A percentile compares a stretch with the other conserved stretches of the same genome.
These are phyloP conservation scores for Ibidorhyncha struthersii DNA, from an alignment of 2,113 vertebrate species.

Conservation along the genomic window DNA sequence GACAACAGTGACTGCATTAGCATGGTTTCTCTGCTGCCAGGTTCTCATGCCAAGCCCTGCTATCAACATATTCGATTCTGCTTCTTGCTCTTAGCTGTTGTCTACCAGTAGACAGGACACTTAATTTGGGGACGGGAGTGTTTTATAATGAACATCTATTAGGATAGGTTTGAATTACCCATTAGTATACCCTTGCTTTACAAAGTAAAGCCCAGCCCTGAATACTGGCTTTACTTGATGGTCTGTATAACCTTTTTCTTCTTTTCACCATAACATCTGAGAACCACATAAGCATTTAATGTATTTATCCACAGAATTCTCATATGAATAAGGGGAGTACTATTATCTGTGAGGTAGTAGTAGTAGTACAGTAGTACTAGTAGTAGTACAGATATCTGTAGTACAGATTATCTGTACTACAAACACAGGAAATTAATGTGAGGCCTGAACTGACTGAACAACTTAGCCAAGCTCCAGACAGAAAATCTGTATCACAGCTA, in stretches of 20 bases:
- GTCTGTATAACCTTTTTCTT: background rate
- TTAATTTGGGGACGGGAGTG: background rate
- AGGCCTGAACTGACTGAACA: background rate
- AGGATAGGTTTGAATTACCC: background rate
- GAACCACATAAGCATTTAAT: background rate
- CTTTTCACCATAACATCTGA: background rate
- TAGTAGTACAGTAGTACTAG: too few relatives aligned
- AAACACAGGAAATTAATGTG: background rate
- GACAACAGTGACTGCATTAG: background rate
- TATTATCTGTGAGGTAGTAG: background rate
- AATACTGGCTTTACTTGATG: background rate
- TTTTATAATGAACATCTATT: background rate
- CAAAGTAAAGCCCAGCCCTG: background rate
- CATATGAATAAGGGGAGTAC: background rate
- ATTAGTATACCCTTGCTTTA: background rate
- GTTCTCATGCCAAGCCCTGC: background rate
- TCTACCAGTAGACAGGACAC: background rate
- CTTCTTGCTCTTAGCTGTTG: background rate
- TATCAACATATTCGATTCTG: background rate
- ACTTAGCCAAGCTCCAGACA: background rate
- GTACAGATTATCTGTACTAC: background rate
- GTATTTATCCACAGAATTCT: background rate
- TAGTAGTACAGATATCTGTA: too few relatives aligned
- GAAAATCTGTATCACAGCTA: background rate
- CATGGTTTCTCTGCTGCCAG: background rate